These are phyloP conservation scores for Microhierax caerulescens DNA, from an alignment of 2,797 vertebrate genomes.

Conservation along the genomic window DNA sequence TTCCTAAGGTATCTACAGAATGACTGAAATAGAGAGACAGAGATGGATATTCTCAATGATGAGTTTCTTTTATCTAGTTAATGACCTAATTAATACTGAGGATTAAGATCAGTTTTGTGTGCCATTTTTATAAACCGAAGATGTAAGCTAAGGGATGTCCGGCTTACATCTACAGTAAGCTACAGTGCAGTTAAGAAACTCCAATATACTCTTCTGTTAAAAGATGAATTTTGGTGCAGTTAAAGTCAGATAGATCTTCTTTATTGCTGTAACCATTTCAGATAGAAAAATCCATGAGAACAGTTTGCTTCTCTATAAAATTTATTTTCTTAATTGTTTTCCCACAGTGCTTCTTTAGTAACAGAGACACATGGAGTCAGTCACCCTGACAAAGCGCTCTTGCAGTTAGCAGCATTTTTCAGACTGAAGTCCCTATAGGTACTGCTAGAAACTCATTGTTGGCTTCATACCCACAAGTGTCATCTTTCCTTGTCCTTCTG, in stretches of 20 bases:
- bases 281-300: not conserved
- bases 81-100: not conserved
- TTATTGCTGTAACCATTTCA: not conserved
- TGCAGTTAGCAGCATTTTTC: not conserved
- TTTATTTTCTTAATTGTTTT: slow-evolving; percentile 37
- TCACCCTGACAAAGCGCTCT: not conserved
- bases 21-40: not conserved
- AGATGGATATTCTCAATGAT: not conserved
- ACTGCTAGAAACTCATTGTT: not conserved
- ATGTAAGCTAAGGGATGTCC: not conserved
- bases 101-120: not conserved
- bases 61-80: not conserved
- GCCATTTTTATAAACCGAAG: not conserved
- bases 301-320: not conserved
- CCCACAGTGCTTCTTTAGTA: not conserved
- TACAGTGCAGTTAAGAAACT: not conserved
- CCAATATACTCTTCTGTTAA: not conserved
- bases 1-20: not conserved
- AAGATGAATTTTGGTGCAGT: not conserved
- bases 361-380: not conserved
- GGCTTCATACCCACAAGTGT: not conserved
- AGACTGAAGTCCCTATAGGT: not conserved
- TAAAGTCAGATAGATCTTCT: not conserved
- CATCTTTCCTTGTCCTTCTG: not conserved
- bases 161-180: too few relatives aligned